These are phyloP conservation scores for Protomyctophum bolini DNA, from an alignment of 2,113 vertebrate species.

Conservation along the genomic window DNA sequence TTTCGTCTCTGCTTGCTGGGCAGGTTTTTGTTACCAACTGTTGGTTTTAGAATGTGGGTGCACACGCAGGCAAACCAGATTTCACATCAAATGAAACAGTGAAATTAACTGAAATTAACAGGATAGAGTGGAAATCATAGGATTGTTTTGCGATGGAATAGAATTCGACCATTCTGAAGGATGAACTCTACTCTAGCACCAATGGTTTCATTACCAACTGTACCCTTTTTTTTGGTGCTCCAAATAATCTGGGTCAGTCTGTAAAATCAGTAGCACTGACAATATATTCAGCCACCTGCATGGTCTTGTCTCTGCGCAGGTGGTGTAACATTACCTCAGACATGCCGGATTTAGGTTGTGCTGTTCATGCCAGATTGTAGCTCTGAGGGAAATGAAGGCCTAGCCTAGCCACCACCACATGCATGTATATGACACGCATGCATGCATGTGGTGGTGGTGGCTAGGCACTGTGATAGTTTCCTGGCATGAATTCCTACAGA, in stretches of 20 bases:
- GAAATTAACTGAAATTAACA: no score
- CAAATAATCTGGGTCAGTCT: neutral
- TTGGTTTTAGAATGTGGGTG: conserved; percentile 10
- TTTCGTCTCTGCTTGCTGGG: no score
- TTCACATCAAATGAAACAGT: no score
- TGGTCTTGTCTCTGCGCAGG: conserved; percentile 47
- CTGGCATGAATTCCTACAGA: conserved; percentile 8
- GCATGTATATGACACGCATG: conserved; percentile 1
- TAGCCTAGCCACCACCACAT: no score
- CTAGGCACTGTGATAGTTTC: conserved; percentile 11
- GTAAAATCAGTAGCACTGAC: conserved; percentile 3
- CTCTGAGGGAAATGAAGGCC: neutral
- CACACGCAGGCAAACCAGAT: neutral
- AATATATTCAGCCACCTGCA: conserved; percentile 29
- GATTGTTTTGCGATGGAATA: no score
- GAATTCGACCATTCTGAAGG: no score
- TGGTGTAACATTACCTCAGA: conserved; percentile 53
- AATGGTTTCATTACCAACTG: no score
- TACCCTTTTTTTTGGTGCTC: no score
- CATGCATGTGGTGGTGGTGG: neutral
- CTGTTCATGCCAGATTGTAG: conserved; percentile 12
- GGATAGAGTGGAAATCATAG: no score
- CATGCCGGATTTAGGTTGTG: conserved; percentile 32
- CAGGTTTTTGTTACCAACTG: conserved; percentile 53
- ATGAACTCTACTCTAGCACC: no score